A percentile compares a stretch with the other conserved stretches of the same genome.
Evolutionary conservation across 2,113 vertebrate species (phyloP).

Genomic region (Rousettus leschenaultii): DNA sequence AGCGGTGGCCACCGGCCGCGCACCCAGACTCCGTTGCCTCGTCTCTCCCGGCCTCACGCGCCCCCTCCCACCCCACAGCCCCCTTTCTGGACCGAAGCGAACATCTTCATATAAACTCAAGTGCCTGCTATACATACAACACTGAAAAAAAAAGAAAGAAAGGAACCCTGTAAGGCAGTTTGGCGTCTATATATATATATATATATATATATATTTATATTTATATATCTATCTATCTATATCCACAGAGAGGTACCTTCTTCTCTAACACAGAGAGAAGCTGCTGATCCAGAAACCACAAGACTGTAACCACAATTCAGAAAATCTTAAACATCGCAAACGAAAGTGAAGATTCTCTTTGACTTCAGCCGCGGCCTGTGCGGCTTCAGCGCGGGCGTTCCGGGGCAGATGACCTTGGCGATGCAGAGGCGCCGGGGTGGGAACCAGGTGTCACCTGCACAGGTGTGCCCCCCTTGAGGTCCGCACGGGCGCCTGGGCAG

Average conservation of each 20-base stretch:
- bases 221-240: conserved; percentile 78
- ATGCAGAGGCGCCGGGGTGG: background rate
- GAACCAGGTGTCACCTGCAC: background rate
- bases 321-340: conserved; percentile 53
- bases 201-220: conserved; percentile 66
- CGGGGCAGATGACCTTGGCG: conserved; percentile 50
- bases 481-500: background rate
- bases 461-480: conserved; percentile 49
- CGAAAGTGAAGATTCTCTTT: conserved; percentile 50
- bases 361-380: conserved; percentile 64
- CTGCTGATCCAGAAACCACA: conserved; percentile 79
- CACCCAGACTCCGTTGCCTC: conserved; percentile 63
- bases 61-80: conserved; percentile 55
- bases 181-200: conserved; percentile 78
- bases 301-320: conserved; percentile 57
- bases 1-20: conserved; percentile 67
- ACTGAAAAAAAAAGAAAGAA: conserved; percentile 77
- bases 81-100: conserved; percentile 75
- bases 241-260: conserved; percentile 69
- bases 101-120: conserved; percentile 90
- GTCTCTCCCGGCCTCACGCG: conserved; percentile 60
- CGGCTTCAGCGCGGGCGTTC: conserved; percentile 53
- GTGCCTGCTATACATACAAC: conserved; percentile 90
- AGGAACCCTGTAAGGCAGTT: conserved; percentile 83
- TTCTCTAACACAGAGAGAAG: conserved; percentile 82